These are phyloP conservation scores for Pelmatolapia mariae DNA, from an alignment of 2,113 vertebrate species.

Conservation along the genomic window DNA sequence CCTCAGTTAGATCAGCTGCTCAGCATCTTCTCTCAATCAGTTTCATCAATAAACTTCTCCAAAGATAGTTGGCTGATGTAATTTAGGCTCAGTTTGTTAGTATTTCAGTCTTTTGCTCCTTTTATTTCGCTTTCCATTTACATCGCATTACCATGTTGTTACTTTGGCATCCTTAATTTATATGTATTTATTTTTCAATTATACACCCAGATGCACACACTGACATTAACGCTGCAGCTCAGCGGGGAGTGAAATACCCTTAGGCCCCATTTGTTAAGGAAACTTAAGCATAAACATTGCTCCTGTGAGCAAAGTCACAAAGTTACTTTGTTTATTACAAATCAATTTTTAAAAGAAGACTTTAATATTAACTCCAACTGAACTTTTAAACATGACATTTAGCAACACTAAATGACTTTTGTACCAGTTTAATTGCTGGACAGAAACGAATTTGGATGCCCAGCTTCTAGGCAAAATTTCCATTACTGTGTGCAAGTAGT, in stretches of 20 bases:
- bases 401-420: not conserved
- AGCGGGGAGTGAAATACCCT: conserved; percentile 14
- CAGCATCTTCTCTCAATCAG: not conserved
- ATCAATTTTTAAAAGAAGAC: not conserved
- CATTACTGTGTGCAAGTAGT: not conserved
- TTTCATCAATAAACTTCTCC: not conserved
- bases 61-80: not conserved
- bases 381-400: not conserved
- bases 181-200: conserved; percentile 45
- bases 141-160: conserved; percentile 1
- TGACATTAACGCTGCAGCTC: conserved; percentile 31
- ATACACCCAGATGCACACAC: conserved; percentile 46
- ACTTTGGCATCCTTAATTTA: conserved; percentile 18
- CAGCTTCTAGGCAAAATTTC: not conserved
- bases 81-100: not conserved
- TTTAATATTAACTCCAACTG: not conserved
- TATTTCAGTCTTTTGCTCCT: not conserved
- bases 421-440: not conserved
- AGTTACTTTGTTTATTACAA: conserved; percentile 4
- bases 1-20: not conserved
- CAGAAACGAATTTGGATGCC: not conserved
- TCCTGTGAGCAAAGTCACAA: conserved; percentile 22
- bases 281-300: not conserved
- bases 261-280: conserved; percentile 6
- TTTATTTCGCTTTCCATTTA: not conserved